Conservation (phyloP, 2,113 vertebrate genomes). For the Tachysurus fulvidraco region DNA sequence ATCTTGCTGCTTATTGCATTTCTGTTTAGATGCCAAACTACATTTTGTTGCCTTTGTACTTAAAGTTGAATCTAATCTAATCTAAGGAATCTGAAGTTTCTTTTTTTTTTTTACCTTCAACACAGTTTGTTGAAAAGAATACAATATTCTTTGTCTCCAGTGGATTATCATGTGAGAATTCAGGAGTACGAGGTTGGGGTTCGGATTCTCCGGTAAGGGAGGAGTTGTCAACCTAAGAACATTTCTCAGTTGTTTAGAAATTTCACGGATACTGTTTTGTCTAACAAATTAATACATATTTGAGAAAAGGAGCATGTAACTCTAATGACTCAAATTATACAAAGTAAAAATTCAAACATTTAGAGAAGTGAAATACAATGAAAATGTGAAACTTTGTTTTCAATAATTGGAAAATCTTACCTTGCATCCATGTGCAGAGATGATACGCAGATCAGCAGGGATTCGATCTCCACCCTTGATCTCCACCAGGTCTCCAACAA, state of each 20-base stretch:
- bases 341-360: neutral
- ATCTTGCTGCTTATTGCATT: no score
- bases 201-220: slow-evolving; percentile 93
- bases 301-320: neutral
- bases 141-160: slow-evolving; percentile 92
- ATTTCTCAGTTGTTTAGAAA: neutral
- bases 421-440: slow-evolving; percentile 94
- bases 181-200: slow-evolving; percentile 86
- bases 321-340: neutral
- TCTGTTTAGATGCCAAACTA: no score
- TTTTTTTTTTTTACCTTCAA: slow-evolving; percentile 81
- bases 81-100: no score
- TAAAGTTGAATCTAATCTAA: no score
- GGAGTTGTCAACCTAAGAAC: slow-evolving; percentile 87
- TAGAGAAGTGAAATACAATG: neutral
- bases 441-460: slow-evolving; percentile 92
- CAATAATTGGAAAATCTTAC: slow-evolving; percentile 60
- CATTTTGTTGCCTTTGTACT: no score
- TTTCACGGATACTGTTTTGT: neutral
- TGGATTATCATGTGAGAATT: slow-evolving; percentile 90
- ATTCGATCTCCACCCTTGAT: slow-evolving; percentile 95
- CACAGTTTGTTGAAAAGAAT: slow-evolving; percentile 97
- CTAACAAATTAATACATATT: neutral
- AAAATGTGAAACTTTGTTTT: neutral
- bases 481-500: slow-evolving; percentile 90